phyloP scores from a whole-genome alignment of 1,140 invertebrate species.

The Drosophila triauraria region DNA sequence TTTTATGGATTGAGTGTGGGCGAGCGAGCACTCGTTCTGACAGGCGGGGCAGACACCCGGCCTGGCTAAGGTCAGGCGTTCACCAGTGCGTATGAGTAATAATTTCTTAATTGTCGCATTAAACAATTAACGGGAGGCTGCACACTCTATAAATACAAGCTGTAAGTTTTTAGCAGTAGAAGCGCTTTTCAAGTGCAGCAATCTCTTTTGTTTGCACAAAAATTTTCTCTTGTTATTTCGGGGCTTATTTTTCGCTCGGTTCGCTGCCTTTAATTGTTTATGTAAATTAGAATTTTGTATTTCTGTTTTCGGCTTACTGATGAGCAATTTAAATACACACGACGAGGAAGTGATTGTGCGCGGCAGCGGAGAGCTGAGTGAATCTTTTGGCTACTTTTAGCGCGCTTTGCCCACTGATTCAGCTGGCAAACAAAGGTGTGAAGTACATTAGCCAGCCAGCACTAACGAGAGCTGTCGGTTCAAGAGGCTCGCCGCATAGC shows the following conservation, averaged over 20 bases:
- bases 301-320: conserved; percentile 18
- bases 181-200: conserved; percentile 35
- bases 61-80: conserved; percentile 70
- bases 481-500: conserved; percentile 23
- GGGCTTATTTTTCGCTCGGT: conserved; percentile 35
- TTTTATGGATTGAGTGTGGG: conserved; percentile 55
- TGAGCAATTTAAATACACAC: conserved; percentile 70
- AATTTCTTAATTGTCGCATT: conserved; percentile 74
- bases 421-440: conserved; percentile 68
- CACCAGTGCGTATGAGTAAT: conserved; percentile 79
- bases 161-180: conserved; percentile 1
- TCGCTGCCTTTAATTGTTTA: conserved; percentile 74
- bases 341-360: conserved; percentile 69
- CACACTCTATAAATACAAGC: conserved; percentile 22
- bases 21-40: conserved; percentile 42
- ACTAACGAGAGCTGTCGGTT: conserved; percentile 38
- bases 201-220: conserved; percentile 39
- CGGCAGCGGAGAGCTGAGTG: conserved; percentile 20
- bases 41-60: conserved; percentile 9
- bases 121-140: conserved; percentile 56
- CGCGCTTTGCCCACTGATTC: conserved; percentile 20
- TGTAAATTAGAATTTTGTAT: conserved; percentile 75
- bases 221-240: conserved; percentile 27
- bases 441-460: conserved; percentile 50
- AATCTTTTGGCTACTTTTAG: conserved; percentile 50